Evolutionary conservation across 2,113 vertebrate genomes (phyloP).

Genomic region (Takifugu flavidus): DNA sequence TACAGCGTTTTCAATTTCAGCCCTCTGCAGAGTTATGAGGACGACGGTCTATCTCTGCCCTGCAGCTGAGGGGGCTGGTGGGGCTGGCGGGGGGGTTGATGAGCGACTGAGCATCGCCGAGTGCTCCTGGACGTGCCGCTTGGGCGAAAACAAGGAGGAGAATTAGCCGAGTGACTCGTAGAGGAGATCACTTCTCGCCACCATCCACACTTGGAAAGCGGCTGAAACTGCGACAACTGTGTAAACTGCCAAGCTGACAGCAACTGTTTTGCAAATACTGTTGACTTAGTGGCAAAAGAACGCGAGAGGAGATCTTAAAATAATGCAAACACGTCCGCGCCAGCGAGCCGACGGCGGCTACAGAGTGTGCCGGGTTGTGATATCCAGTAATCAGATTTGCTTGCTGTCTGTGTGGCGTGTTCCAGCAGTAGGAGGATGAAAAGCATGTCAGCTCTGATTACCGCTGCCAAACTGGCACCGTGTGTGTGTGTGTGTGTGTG

Average conservation of each 20-base stretch:
- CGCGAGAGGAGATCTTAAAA: conserved; percentile 18
- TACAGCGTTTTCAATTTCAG: conserved; percentile 69
- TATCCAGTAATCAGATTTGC: conserved; percentile 54
- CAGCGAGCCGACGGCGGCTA: conserved; percentile 20
- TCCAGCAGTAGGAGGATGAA: conserved; percentile 65
- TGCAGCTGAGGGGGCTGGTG: conserved; percentile 49
- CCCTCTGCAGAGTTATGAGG: conserved; percentile 50
- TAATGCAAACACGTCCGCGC: conserved; percentile 8
- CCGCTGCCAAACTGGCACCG: conserved; percentile 45
- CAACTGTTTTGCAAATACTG: conserved; percentile 15
- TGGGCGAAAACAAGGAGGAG: conserved; percentile 26
- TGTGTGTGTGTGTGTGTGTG: conserved; percentile 23
- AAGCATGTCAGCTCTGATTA: conserved; percentile 55
- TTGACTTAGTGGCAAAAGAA: conserved; percentile 3
- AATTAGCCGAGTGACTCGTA: conserved; percentile 39
- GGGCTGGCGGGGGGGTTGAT: neutral
- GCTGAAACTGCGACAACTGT: conserved; percentile 35
- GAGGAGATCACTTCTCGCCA: conserved; percentile 36
- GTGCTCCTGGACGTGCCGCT: conserved; percentile 24
- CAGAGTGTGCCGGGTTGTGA: conserved; percentile 38
- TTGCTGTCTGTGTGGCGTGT: conserved; percentile 34
- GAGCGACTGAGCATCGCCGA: conserved; percentile 20
- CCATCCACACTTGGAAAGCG: conserved; percentile 35
- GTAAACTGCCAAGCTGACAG: conserved; percentile 4
- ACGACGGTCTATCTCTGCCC: conserved; percentile 53